phyloP scores from a whole-genome alignment of 2,888 invertebrate genomes.

The Lydus trimaculatus region DNA sequence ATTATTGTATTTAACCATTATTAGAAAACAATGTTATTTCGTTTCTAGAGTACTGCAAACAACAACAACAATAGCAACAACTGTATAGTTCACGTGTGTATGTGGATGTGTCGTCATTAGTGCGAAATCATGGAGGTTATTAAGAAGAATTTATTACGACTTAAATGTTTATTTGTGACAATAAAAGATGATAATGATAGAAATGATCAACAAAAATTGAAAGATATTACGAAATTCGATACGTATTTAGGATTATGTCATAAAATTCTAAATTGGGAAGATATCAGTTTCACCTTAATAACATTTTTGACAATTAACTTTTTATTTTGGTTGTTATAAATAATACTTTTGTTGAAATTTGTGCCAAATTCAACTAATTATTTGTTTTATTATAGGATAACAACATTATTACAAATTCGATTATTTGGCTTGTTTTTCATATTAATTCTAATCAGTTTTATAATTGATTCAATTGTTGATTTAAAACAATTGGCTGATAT shows the following conservation, averaged over 20 bases:
- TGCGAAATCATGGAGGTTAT: constrained; percentile 8
- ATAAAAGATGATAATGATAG: background rate
- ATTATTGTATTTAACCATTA: too few species aligned
- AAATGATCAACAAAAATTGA: constrained; percentile 16
- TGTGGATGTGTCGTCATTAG: constrained; percentile 7
- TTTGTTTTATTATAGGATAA: background rate
- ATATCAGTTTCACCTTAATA: constrained; percentile 52
- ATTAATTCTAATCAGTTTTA: constrained; percentile 46
- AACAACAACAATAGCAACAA: background rate
- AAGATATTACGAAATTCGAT: constrained; percentile 45
- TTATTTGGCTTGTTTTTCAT: constrained; percentile 60
- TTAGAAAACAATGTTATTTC: too few species aligned
- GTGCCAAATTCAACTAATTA: background rate
- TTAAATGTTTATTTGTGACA: background rate
- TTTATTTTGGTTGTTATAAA: constrained; percentile 59
- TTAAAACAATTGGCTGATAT: constrained; percentile 35
- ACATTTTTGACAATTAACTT: constrained; percentile 55
- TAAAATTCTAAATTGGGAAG: constrained; percentile 57
- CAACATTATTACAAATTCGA: constrained; percentile 50
- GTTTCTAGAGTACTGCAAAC: background rate
- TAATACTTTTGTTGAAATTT: background rate
- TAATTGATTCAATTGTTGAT: constrained; percentile 51
- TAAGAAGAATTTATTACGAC: background rate
- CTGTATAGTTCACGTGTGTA: background rate
- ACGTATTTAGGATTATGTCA: constrained; percentile 49